Evolutionary conservation across 2,113 vertebrate species (phyloP).

Genomic region (Ondatra zibethicus): DNA sequence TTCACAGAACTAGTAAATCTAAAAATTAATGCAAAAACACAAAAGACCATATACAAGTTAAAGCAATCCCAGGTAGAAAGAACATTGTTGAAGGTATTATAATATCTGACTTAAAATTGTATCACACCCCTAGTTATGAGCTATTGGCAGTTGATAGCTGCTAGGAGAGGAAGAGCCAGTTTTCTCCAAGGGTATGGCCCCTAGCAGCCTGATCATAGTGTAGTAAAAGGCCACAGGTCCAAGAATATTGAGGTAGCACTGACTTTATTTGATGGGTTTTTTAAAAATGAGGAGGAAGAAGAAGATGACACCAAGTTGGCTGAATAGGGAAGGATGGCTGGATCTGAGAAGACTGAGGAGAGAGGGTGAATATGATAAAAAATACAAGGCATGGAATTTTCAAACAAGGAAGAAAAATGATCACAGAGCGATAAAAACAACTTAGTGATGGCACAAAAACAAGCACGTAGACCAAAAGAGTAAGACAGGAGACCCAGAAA

Average conservation of each 20-base stretch:
- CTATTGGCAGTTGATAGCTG: background rate
- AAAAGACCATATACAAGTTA: background rate
- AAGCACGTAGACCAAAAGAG: background rate
- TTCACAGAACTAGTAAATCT: background rate
- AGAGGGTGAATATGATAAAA: background rate
- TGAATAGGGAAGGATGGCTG: background rate
- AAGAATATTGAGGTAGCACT: background rate
- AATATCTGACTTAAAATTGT: background rate
- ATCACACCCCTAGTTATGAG: background rate
- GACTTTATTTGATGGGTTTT: background rate
- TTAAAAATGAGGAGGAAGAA: background rate
- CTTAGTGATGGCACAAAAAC: background rate
- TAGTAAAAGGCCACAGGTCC: background rate
- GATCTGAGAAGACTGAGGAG: background rate
- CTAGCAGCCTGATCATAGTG: background rate
- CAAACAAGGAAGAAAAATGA: background rate
- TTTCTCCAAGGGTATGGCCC: background rate
- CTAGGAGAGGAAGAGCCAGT: background rate
- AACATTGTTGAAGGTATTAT: background rate
- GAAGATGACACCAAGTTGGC: background rate
- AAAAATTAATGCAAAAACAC: background rate
- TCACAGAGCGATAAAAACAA: background rate
- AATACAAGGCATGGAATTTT: background rate
- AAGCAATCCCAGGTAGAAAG: background rate
- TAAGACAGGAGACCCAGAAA: background rate